phyloP scores from a whole-genome alignment of 2,797 vertebrate species.

The Bradypodion ventrale region DNA sequence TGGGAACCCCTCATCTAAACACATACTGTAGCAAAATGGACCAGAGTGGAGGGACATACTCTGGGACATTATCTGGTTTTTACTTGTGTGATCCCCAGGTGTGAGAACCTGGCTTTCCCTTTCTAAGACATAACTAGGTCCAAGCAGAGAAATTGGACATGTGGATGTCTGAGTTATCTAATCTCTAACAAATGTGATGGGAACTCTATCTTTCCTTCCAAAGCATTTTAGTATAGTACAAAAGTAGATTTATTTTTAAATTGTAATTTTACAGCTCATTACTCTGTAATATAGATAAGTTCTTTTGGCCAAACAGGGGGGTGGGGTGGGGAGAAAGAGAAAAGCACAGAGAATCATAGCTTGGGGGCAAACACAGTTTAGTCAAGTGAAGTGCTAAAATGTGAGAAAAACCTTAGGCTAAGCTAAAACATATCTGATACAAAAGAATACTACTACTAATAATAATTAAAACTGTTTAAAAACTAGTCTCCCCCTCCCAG shows the following conservation, averaged over 20 bases:
- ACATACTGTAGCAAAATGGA: neutral
- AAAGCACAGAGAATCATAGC: neutral
- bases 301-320: slow-evolving; percentile 35
- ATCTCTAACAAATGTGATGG: slow-evolving; percentile 30
- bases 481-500: neutral
- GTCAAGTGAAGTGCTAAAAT: neutral
- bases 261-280: slow-evolving; percentile 31
- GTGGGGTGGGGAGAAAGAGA: neutral
- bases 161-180: neutral
- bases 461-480: no score
- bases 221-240: slow-evolving; percentile 37
- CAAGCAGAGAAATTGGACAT: slow-evolving; percentile 48
- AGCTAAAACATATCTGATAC: neutral
- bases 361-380: neutral
- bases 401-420: neutral
- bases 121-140: slow-evolving; percentile 34
- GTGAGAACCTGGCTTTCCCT: neutral
- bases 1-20: no score
- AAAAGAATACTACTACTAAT: no score
- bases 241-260: slow-evolving; percentile 59
- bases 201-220: slow-evolving; percentile 12
- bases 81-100: neutral
- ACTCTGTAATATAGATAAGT: slow-evolving; percentile 44
- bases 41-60: neutral
- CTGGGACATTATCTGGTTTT: neutral